Evolutionary conservation across 1,140 invertebrate genomes (phyloP).

Genomic region (Lepidurus packardi): DNA sequence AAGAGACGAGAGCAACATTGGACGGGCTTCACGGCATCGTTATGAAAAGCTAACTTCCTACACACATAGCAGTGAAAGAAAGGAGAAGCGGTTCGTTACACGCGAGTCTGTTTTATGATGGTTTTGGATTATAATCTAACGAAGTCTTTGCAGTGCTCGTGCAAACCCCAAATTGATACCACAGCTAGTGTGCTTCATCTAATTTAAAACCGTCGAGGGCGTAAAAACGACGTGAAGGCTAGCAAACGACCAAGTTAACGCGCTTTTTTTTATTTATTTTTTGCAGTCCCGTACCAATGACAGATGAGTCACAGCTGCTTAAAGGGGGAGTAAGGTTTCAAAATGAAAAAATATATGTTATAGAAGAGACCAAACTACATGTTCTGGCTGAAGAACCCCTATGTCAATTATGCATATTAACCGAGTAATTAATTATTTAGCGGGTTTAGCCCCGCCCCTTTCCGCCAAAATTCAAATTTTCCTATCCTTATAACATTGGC

Average conservation of each 20-base stretch:
- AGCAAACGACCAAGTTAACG: background rate
- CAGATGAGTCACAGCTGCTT: conserved; percentile 3
- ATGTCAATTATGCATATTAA: too few species aligned
- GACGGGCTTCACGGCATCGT: conserved; percentile 3
- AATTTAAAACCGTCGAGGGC: background rate
- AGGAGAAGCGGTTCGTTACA: background rate
- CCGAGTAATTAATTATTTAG: too few species aligned
- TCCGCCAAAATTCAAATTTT: too few species aligned
- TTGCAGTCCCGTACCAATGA: background rate
- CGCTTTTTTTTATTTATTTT: background rate
- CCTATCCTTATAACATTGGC: too few species aligned
- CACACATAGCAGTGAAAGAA: background rate
- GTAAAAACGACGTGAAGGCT: background rate
- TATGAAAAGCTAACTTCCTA: background rate
- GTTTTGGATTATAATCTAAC: background rate
- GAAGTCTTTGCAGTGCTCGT: background rate
- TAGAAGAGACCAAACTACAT: too few species aligned
- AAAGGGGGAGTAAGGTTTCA: too few species aligned
- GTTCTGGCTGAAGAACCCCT: too few species aligned
- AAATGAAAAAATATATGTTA: too few species aligned
- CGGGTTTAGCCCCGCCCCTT: too few species aligned
- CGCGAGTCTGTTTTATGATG: background rate
- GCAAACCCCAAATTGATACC: background rate
- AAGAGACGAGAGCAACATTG: background rate
- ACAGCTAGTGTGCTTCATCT: background rate